Conservation (phyloP, 2,888 invertebrate genomes). For the Mythimna albipuncta region DNA sequence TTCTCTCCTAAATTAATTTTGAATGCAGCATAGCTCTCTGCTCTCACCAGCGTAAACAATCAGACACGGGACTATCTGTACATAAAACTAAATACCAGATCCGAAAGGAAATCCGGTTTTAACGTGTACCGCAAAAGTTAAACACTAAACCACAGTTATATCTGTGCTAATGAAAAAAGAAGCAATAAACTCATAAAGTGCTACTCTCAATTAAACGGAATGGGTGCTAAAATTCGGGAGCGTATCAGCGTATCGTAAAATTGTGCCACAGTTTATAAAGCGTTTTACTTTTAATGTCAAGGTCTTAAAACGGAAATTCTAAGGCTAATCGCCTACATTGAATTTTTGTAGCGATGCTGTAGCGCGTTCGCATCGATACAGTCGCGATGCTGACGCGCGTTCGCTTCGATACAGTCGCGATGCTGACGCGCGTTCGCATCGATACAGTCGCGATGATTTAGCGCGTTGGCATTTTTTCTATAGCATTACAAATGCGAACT, state of each 20-base stretch:
- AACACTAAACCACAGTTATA: background rate
- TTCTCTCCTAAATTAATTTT: slow-evolving; percentile 5
- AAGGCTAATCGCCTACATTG: too few species aligned
- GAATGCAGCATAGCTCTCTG: background rate
- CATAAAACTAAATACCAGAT: background rate
- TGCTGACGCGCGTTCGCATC: too few species aligned
- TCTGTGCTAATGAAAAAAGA: slow-evolving; percentile 13
- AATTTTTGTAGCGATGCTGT: too few species aligned
- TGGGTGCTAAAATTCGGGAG: slow-evolving; percentile 32
- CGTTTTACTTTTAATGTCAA: slow-evolving; percentile 31
- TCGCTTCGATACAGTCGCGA: too few species aligned
- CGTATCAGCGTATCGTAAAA: slow-evolving; percentile 21
- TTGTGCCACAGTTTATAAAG: background rate
- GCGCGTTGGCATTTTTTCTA: too few species aligned
- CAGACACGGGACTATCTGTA: background rate
- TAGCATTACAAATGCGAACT: too few species aligned
- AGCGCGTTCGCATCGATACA: too few species aligned
- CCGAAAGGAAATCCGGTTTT: background rate
- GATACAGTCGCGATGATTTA: too few species aligned
- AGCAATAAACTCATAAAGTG: slow-evolving; percentile 25
- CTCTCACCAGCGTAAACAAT: slow-evolving; percentile 15
- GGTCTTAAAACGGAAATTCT: slow-evolving; percentile 16
- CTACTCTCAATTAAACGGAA: slow-evolving; percentile 3
- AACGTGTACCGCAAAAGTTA: background rate
- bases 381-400: too few species aligned